phyloP scores from a whole-genome alignment of 2,888 invertebrate species.

The Muscina levida region DNA sequence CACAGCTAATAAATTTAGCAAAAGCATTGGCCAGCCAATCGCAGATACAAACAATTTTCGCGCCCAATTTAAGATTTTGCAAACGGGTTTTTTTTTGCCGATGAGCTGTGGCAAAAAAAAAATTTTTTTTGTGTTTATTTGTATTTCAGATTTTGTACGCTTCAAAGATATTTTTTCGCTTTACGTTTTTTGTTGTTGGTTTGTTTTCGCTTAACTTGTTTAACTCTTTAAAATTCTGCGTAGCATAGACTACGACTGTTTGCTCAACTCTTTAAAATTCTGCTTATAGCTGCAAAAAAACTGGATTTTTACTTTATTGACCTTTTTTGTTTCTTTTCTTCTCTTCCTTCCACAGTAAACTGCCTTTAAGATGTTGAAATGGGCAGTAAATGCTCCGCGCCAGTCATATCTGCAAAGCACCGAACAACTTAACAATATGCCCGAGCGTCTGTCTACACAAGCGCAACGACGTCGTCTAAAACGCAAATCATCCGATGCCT shows the following conservation, averaged over 20 bases:
- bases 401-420: slow-evolving; percentile 71
- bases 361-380: slow-evolving; percentile 75
- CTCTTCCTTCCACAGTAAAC: slow-evolving; percentile 7
- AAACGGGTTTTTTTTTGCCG: background rate
- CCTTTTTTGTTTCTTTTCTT: background rate
- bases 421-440: slow-evolving; percentile 35
- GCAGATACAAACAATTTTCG: background rate
- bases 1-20: too few species aligned
- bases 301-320: background rate
- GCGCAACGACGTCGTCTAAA: slow-evolving; percentile 66
- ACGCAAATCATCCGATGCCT: slow-evolving; percentile 70
- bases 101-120: slow-evolving; percentile 7
- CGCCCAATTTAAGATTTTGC: background rate
- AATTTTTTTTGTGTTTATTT: too few species aligned
- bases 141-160: too few species aligned
- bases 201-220: background rate
- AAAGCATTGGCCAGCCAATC: background rate
- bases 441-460: slow-evolving; percentile 38
- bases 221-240: background rate
- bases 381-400: slow-evolving; percentile 77
- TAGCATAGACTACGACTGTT: background rate
- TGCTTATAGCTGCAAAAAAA: background rate
- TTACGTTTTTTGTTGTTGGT: too few species aligned
- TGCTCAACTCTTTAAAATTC: background rate
- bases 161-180: too few species aligned